Percentiles rank a stretch among this genome's conserved stretches.
These are phyloP conservation scores for Gerris lacustris DNA, from an alignment of 2,888 invertebrate species.

Conservation along the genomic window DNA sequence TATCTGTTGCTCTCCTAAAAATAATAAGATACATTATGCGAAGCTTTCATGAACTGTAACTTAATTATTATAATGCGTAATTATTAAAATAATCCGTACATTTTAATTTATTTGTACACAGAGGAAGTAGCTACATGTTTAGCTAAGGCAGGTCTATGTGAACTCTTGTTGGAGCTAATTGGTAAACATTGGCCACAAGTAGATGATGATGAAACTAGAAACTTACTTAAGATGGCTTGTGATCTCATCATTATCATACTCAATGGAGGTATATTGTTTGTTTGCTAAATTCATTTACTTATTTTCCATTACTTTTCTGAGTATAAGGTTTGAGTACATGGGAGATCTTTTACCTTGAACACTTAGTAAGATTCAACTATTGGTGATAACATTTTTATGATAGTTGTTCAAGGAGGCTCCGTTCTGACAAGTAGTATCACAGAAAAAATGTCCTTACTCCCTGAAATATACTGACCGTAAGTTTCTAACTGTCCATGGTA, in stretches of 20 bases:
- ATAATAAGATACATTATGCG: neutral
- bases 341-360: neutral
- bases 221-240: constrained; percentile 68
- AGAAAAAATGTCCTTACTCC: no score
- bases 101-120: constrained; percentile 33
- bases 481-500: no score
- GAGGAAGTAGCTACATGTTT: constrained; percentile 65
- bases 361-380: neutral
- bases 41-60: no score
- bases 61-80: no score
- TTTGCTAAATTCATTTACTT: neutral
- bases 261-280: constrained; percentile 61
- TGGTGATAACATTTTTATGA: no score
- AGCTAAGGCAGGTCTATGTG: constrained; percentile 62
- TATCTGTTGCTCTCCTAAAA: constrained; percentile 7
- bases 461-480: no score
- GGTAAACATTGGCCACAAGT: constrained; percentile 53
- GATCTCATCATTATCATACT: constrained; percentile 72
- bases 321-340: neutral
- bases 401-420: no score
- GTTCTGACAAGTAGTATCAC: no score
- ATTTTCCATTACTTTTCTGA: neutral
- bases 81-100: no score
- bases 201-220: constrained; percentile 50
- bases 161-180: constrained; percentile 59